phyloP scores from a whole-genome alignment of 2,888 invertebrate species.

The Sisyra nigra region DNA sequence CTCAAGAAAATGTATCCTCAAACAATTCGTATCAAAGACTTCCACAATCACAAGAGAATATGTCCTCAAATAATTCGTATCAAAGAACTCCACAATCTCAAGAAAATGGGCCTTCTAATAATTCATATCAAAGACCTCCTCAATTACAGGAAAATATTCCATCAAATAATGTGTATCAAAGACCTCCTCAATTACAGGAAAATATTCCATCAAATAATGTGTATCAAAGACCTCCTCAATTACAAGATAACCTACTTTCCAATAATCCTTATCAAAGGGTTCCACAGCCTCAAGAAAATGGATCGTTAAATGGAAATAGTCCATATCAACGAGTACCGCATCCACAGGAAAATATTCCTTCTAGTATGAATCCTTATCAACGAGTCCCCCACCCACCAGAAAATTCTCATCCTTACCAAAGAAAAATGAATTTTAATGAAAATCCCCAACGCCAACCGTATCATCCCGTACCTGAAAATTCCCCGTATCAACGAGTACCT shows the following conservation, averaged over 20 bases:
- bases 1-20: conserved; percentile 1
- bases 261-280: conserved; percentile 19
- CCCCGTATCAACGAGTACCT: conserved; percentile 15
- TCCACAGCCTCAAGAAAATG: conserved; percentile 10
- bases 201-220: not conserved
- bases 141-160: not conserved
- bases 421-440: too few relatives aligned
- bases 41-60: conserved; percentile 7
- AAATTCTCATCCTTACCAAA: too few relatives aligned
- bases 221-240: not conserved
- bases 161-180: conserved; percentile 6
- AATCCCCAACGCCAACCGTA: too few relatives aligned
- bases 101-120: too few relatives aligned
- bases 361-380: not conserved
- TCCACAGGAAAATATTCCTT: conserved; percentile 4
- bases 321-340: conserved; percentile 11
- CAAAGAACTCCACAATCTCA: too few relatives aligned
- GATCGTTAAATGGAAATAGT: too few relatives aligned
- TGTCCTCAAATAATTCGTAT: too few relatives aligned
- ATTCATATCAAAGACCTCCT: conserved; percentile 19
- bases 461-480: conserved; percentile 5
- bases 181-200: conserved; percentile 8
- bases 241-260: too few relatives aligned
- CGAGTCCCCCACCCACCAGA: not conserved
- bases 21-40: conserved; percentile 13